Base-by-base conservation (phyloP, 2,888 invertebrate genomes). In the Mechanitis mazaeus region DNA sequence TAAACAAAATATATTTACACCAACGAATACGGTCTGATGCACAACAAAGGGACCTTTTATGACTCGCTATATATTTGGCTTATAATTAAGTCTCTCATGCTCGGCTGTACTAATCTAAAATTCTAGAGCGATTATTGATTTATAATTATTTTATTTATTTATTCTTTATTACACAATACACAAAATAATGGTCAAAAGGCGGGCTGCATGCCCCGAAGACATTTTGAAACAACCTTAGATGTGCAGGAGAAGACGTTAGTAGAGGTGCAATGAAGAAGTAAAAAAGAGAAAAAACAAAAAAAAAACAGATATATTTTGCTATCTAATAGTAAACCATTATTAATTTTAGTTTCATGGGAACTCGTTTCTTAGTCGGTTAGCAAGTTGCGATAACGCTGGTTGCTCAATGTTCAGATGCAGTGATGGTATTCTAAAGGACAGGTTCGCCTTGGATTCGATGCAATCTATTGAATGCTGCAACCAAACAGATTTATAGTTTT, bases 351-450 rank as follows among this genome's bases (percentile, higher is more conserved):
- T 20, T 47, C 33, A 60, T 45, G 46, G 59, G 60, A 58, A 56
- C 54, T 57, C 55, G 64, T 63, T 61, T 60, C 47, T 60, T 56
- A 33, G 42, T 54, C 53, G 33, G 63, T 63, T 60, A 58, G 59
- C 60, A 60, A 64, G 55, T 55, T 63, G 57, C 60, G 60, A 57
- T 66, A 64, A 56, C 50, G 58, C 45, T 56, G 33, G 64, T 66
- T 66, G 60, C 64, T 59, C 64, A 62, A 67, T 60, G 63, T 66
- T 58, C 63, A 64, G 58, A 65, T 69, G 67, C 64, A 66, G 65
- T 66, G 70, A 70, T 68, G 70, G 66, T 70, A 67, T 68, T 69
- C 62, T 68, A 68, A 64, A 68, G 68, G 69, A 70, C 70, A 68
- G 54, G 70, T 68, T 70, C 63, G 68, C 70, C 70, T 70, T 70